A percentile compares a stretch with the other conserved stretches of the same genome.
phyloP scores from a whole-genome alignment of 2,797 vertebrate genomes.

The Ammospiza maritima region DNA sequence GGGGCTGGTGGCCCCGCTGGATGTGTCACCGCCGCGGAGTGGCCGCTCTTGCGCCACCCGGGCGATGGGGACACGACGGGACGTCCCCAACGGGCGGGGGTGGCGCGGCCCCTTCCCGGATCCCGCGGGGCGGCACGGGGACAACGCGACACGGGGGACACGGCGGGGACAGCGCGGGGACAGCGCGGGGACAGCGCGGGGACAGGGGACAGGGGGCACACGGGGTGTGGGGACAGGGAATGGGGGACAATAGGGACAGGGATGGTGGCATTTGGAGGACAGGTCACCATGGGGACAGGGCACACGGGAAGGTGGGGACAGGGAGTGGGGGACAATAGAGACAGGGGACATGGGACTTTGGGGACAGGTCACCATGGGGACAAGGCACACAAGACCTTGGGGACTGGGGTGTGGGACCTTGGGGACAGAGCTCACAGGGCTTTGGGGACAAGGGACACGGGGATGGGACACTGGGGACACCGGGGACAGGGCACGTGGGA shows the following conservation, averaged over 20 bases:
- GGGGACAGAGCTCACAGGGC: background rate
- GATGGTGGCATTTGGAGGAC: too few relatives aligned
- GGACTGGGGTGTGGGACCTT: background rate
- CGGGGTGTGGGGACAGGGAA: background rate
- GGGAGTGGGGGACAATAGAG: too few relatives aligned
- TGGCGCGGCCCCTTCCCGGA: background rate
- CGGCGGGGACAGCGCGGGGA: too few relatives aligned
- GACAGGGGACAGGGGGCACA: background rate
- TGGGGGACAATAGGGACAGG: background rate
- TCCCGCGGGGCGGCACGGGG: background rate
- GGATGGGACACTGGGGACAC: background rate
- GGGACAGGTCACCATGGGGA: background rate
- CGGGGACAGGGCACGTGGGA: background rate
- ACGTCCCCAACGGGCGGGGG: background rate
- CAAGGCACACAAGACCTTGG: too few relatives aligned
- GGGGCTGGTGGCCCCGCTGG: background rate
- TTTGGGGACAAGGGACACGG: background rate
- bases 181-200: too few relatives aligned
- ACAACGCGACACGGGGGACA: background rate
- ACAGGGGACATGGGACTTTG: too few relatives aligned
- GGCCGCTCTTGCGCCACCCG: slow-evolving; percentile 2
- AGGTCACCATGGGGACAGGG: too few relatives aligned
- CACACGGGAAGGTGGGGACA: too few relatives aligned
- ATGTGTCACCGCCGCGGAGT: background rate
- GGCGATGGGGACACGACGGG: background rate